A percentile compares a stretch with the other conserved stretches of the same genome.
These are phyloP conservation scores for Lutjanus campechanus DNA, from an alignment of 2,797 vertebrate species.

Conservation along the genomic window DNA sequence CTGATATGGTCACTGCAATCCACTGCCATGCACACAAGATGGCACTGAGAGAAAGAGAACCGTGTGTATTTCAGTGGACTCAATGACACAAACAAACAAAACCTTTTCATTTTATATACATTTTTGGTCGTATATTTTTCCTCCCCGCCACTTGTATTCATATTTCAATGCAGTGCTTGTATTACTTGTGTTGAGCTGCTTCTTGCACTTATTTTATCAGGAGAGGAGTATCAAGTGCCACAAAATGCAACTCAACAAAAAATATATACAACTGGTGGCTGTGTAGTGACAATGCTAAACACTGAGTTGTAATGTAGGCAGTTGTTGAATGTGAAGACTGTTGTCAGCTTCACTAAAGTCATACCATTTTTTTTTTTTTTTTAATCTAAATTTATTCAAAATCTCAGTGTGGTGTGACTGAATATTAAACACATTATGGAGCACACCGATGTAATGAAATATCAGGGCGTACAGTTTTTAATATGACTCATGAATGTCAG, in stretches of 20 bases:
- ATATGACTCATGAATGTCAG: conserved; percentile 30
- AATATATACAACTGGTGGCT: not conserved
- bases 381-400: not conserved
- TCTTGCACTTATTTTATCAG: not conserved
- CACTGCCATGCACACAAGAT: conserved; percentile 55
- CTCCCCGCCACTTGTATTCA: not conserved
- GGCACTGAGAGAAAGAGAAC: conserved; percentile 53
- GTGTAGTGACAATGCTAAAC: not conserved
- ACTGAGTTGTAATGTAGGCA: not conserved
- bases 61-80: not conserved
- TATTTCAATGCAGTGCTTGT: not conserved
- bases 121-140: not conserved
- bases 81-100: not conserved
- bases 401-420: not conserved
- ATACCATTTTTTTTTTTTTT: not conserved
- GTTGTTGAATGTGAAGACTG: not conserved
- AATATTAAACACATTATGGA: conserved; percentile 17
- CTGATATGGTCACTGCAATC: conserved; percentile 42
- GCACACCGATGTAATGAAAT: conserved; percentile 9
- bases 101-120: no score
- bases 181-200: not conserved
- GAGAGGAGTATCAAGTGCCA: not conserved
- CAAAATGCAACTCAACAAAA: not conserved
- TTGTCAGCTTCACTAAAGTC: not conserved
- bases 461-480: not conserved